Evolutionary conservation across 2,797 vertebrate genomes (phyloP).

Genomic region (Tamandua tetradactyla): DNA sequence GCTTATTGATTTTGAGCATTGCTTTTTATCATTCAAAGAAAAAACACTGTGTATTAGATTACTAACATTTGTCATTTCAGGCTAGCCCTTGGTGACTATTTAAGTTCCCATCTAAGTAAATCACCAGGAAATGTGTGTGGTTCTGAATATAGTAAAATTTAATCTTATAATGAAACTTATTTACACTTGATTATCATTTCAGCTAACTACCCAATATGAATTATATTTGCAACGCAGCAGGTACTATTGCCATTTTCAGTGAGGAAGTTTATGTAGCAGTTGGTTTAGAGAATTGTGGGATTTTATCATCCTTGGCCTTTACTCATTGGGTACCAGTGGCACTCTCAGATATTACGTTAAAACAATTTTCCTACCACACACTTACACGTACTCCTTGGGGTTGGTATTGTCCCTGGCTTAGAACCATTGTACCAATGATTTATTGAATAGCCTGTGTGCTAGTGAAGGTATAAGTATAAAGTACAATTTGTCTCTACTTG

Average conservation of each 20-base stretch:
- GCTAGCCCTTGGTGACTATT: not conserved
- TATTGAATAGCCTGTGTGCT: not conserved
- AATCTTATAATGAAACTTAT: not conserved
- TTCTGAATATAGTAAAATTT: conserved; percentile 1
- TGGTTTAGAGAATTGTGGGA: not conserved
- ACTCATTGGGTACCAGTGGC: not conserved
- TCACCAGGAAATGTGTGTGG: not conserved
- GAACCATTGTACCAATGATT: not conserved
- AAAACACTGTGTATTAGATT: not conserved
- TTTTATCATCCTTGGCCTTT: not conserved
- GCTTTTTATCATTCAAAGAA: not conserved
- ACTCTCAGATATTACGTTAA: not conserved
- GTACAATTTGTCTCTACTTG: not conserved
- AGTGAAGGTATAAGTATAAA: not conserved
- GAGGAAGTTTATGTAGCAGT: not conserved
- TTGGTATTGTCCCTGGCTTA: not conserved
- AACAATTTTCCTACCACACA: too few species aligned
- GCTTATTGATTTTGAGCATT: not conserved
- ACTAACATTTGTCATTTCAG: not conserved
- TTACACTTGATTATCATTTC: not conserved
- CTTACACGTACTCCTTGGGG: not conserved
- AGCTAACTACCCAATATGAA: not conserved
- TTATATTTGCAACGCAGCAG: not conserved
- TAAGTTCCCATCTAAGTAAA: not conserved
- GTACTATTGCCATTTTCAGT: not conserved